Evolutionary conservation across 2,113 vertebrate species (phyloP).

Genomic region (Agapornis roseicollis): DNA sequence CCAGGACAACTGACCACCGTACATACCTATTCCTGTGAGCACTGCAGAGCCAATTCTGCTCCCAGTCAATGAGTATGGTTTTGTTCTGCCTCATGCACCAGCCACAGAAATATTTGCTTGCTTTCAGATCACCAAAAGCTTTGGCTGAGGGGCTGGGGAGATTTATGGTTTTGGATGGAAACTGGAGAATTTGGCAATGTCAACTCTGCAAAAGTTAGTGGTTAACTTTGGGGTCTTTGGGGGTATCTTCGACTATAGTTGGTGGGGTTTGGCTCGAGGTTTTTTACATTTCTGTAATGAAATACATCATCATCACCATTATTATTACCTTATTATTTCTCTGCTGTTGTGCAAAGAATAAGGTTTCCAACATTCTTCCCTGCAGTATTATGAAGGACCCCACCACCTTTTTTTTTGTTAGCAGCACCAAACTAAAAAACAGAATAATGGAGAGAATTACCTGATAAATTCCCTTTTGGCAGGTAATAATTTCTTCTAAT

Average conservation of each 20-base stretch:
- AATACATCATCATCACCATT: background rate
- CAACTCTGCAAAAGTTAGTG: background rate
- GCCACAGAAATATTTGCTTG: background rate
- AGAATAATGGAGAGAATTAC: background rate
- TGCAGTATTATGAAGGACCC: background rate
- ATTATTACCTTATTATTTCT: conserved; percentile 23
- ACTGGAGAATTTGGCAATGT: background rate
- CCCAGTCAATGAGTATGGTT: background rate
- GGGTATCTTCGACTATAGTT: background rate
- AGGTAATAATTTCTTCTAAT: background rate
- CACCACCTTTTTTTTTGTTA: background rate
- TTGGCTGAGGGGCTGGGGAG: background rate
- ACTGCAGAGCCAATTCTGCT: background rate
- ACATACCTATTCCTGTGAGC: background rate
- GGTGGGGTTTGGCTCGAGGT: background rate
- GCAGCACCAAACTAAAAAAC: background rate
- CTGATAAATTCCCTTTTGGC: background rate
- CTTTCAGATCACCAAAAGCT: background rate
- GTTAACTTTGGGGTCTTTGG: background rate
- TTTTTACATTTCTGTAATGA: background rate
- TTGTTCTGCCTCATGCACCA: background rate
- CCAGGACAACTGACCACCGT: background rate
- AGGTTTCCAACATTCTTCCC: background rate
- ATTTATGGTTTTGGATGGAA: background rate
- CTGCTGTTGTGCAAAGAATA: background rate